These are phyloP conservation scores for Drosophila macrospina DNA, from an alignment of 2,888 invertebrate genomes.

Conservation along the genomic window DNA sequence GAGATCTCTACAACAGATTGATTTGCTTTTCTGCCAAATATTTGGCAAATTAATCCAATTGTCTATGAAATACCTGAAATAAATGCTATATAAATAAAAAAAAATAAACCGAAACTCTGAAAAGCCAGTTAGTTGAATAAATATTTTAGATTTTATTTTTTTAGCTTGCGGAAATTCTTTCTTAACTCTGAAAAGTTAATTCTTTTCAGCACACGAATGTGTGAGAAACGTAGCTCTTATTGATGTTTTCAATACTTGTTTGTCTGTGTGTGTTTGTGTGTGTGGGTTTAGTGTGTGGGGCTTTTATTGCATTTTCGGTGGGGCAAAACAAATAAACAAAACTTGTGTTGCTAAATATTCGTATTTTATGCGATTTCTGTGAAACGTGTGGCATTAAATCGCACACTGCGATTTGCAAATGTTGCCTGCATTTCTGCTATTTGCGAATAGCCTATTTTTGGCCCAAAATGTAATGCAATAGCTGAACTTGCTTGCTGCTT, in stretches of 20 bases:
- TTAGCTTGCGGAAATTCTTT: not conserved
- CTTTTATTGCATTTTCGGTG: conserved; percentile 63
- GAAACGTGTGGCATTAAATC: conserved; percentile 61
- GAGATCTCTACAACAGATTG: not conserved
- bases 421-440: conserved; percentile 47
- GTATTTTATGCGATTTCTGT: conserved; percentile 53
- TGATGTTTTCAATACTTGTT: conserved; percentile 17
- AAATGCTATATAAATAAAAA: too few species aligned
- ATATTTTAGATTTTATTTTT: not conserved
- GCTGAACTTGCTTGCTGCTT: conserved; percentile 46
- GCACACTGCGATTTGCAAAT: conserved; percentile 25
- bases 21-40: not conserved
- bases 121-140: not conserved
- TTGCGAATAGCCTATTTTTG: conserved; percentile 43
- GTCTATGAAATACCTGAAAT: too few species aligned
- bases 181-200: not conserved
- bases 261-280: conserved; percentile 10
- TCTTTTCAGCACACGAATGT: conserved; percentile 4
- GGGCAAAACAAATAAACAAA: conserved; percentile 61
- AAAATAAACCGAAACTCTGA: not conserved
- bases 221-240: conserved; percentile 10
- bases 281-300: conserved; percentile 33
- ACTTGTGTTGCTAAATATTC: conserved; percentile 38
- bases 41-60: not conserved
- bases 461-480: conserved; percentile 54